Evolutionary conservation across 2,113 vertebrate species (phyloP), one percentile per base, ranked within the genome.

Genomic region (Proterorhinus semilunaris): DNA sequence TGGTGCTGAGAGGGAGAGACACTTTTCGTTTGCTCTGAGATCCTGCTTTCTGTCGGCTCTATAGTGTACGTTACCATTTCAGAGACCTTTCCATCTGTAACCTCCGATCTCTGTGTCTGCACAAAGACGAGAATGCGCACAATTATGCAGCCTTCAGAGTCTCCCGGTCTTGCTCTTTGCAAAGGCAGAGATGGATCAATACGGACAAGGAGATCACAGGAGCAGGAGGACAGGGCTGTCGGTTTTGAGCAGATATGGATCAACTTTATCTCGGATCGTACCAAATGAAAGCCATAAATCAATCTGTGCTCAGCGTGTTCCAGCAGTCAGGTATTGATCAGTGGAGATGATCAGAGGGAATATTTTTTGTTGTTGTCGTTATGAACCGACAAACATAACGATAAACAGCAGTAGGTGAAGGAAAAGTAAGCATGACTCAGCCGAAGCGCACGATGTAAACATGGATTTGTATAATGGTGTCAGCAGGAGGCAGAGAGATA

Each of bases 201-300:
- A 75, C 66, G 48, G 69, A 83, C 82, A 72, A 65, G 0, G 11
- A 55, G 80, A 87, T 86, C 77, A 85, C 75, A 84, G 65, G 72
- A 80, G 71, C 66, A 57, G 55, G 69, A 7, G 57, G 81, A 62
- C 77, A 43, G 58, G 70, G 79, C 65, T 78, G 70, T 77, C 42
- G 68, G 62, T 74, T 13, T 36, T 52, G 69, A 76, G 87, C 71
- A 75, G 78, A 86, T 87, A 83, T 82, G 81, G 82, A 86, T 90
- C 80, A 80, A 52, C 75, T 85, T 84, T 78, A 80, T 80, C 87
- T 74, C 81, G 79, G 78, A 64, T 66, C 77, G 71, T 76, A 86
- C 73, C 80, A 83, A 72, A 81, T 82, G 82, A 70, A 77, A 76
- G 61, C 44, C 10, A 77, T 72, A 63, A 83, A 90, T 90, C 85